These are phyloP conservation scores for Gallinago nigripennis DNA, from an alignment of 2,797 vertebrate species.

Conservation along the genomic window DNA sequence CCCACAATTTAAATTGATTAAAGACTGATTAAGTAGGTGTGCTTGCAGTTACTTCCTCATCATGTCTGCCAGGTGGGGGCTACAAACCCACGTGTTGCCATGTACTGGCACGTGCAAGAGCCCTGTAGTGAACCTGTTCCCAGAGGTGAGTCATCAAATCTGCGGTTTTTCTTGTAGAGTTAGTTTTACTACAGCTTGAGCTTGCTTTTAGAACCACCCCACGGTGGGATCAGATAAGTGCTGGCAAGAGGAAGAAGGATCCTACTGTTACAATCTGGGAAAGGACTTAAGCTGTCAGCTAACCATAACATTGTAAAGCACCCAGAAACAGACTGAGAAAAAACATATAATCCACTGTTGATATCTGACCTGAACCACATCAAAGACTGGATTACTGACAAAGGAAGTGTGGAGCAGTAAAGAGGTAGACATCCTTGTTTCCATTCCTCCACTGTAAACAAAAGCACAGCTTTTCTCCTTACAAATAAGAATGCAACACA, in stretches of 20 bases:
- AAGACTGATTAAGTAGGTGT: not conserved
- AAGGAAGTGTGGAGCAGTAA: not conserved
- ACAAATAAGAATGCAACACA: not conserved
- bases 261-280: not conserved
- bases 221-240: not conserved
- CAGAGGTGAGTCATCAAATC: not conserved
- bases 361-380: not conserved
- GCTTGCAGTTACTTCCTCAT: not conserved
- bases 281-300: not conserved
- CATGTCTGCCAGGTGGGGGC: not conserved
- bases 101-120: not conserved
- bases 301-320: not conserved
- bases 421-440: not conserved
- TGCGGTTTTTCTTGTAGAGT: not conserved
- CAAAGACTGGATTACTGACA: not conserved
- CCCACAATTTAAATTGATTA: not conserved
- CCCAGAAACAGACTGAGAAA: not conserved
- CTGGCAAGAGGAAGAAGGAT: not conserved
- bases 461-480: not conserved
- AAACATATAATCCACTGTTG: not conserved
- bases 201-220: not conserved
- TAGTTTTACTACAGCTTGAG: not conserved
- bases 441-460: not conserved
- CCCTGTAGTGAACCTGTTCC: not conserved
- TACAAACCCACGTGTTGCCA: not conserved